Evolutionary conservation across 2,888 invertebrate genomes (phyloP), one percentile per base, ranked within the genome.

Genomic region (Salticus scenicus): DNA sequence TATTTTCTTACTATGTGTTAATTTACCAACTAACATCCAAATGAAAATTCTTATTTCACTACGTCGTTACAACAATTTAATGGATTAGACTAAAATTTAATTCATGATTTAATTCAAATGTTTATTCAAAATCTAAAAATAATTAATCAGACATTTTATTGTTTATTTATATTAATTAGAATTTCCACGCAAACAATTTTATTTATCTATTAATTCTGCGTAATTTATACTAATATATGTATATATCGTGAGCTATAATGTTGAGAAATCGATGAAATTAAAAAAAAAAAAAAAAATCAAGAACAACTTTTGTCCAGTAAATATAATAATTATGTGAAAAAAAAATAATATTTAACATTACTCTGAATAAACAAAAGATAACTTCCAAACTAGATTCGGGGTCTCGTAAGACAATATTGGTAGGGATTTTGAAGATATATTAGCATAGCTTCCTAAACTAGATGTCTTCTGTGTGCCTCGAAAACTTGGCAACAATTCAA

Each of bases 21-120:
- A 83, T 83, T 33, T 83, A 83, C n/a, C 82, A 83, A 20, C 28
- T 83, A 7, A 76, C 66, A 28, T 24, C 71, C 12, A 57, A 20
- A 4, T n/a, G 17, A 17, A 47, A 37, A 37, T 12, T 37, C 12
- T 5, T 37, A n/a, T n/a, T n/a, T n/a, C n/a, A n/a, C n/a, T n/a
- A n/a, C n/a, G n/a, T n/a, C n/a, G n/a, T n/a, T n/a, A n/a, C n/a
- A n/a, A n/a, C n/a, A n/a, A n/a, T n/a, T n/a, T n/a, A n/a, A n/a
- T n/a, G n/a, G n/a, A n/a, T n/a, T n/a, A n/a, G n/a, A n/a, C n/a
- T n/a, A n/a, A n/a, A n/a, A n/a, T n/a, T n/a, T n/a, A n/a, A n/a
- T n/a, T n/a, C n/a, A n/a, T n/a, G n/a, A n/a, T n/a, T n/a, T n/a
- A n/a, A n/a, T 20, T 24, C 20, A 63, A 20, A 12, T 20, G 28